phyloP scores from a whole-genome alignment of 2,797 vertebrate species.

The Sebastes taczanowskii region DNA sequence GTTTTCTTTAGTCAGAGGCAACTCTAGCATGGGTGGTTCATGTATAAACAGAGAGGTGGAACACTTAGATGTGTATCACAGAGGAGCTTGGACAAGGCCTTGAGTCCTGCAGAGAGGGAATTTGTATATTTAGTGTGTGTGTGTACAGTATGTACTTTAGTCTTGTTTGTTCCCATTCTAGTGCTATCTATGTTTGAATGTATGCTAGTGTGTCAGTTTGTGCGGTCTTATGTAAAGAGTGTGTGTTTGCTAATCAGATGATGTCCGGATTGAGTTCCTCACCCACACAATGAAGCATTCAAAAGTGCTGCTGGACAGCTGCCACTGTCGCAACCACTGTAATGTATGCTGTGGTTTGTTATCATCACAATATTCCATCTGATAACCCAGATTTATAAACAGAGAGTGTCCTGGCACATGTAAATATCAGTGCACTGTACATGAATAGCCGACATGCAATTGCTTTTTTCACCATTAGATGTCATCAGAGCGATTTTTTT shows the following conservation, averaged over 20 bases:
- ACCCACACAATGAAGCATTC: conserved; percentile 29
- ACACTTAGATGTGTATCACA: conserved; percentile 38
- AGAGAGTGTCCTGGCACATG: neutral
- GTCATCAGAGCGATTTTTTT: neutral
- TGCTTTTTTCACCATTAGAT: neutral
- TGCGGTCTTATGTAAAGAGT: conserved; percentile 5
- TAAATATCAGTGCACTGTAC: neutral
- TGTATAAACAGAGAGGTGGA: conserved; percentile 57
- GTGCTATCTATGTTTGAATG: neutral
- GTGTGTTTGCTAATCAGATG: conserved; percentile 20
- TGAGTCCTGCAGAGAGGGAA: conserved; percentile 12
- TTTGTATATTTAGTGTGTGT: neutral
- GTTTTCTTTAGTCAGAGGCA: conserved; percentile 48
- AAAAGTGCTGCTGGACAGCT: conserved; percentile 9
- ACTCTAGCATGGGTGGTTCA: conserved; percentile 58
- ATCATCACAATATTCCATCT: neutral
- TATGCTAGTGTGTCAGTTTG: neutral
- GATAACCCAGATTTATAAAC: conserved; percentile 4
- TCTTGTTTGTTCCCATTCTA: neutral
- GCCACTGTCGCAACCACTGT: neutral
- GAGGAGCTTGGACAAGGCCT: neutral
- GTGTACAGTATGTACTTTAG: neutral
- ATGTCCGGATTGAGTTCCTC: conserved; percentile 12
- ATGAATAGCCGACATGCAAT: neutral
- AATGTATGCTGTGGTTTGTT: conserved; percentile 16